Percentiles rank a stretch among this genome's conserved stretches.
Conservation (phyloP, 1,140 invertebrate species). For the Penaeus japonicus region DNA sequence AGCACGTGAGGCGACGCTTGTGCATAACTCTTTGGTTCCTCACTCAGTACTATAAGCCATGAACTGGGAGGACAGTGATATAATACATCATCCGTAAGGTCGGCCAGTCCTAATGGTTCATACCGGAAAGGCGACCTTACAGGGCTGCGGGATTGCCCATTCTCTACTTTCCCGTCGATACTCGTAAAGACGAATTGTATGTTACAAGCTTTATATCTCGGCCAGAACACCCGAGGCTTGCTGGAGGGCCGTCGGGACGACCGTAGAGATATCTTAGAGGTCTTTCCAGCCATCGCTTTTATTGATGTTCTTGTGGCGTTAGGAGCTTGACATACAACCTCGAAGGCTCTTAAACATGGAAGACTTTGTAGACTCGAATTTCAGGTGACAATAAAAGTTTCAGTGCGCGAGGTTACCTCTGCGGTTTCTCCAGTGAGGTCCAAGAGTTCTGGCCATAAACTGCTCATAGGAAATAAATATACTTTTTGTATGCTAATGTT, state of each 20-base stretch:
- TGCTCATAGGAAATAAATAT: slow-evolving; percentile 50
- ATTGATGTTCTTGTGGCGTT: no score
- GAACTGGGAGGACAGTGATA: not conserved
- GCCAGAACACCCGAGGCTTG: not conserved
- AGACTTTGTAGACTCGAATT: no score
- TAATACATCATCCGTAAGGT: not conserved
- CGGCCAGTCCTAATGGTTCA: not conserved
- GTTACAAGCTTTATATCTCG: slow-evolving; percentile 27
- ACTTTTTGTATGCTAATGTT: slow-evolving; percentile 51
- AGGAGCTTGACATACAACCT: no score
- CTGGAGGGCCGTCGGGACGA: not conserved
- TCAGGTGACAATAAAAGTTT: no score
- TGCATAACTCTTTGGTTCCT: no score
- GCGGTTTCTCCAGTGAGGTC: not conserved
- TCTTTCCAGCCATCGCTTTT: no score
- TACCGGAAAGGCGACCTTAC: not conserved
- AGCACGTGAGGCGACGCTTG: no score
- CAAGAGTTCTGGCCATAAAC: slow-evolving; percentile 19
- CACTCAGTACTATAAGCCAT: no score
- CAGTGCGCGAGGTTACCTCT: no score
- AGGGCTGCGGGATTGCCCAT: slow-evolving; percentile 15
- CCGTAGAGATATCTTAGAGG: not conserved
- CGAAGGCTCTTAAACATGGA: no score
- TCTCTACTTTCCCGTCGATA: slow-evolving; percentile 28
- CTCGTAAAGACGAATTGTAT: slow-evolving; percentile 25